Percentiles rank a stretch among this genome's conserved stretches.
Conservation (phyloP, 2,888 invertebrate species). For the Phoenoteleia sp. region DNA sequence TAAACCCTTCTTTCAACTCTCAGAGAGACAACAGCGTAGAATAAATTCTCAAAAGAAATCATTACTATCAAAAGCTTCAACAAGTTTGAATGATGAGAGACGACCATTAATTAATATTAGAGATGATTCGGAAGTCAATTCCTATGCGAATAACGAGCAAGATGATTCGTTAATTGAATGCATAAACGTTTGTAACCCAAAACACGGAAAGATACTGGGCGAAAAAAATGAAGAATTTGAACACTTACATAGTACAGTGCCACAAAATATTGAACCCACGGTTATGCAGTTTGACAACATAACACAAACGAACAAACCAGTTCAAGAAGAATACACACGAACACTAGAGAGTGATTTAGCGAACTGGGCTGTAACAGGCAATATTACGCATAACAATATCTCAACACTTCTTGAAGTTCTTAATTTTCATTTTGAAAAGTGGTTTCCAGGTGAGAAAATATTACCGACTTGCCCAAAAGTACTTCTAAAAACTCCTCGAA, state of each 20-base stretch:
- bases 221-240: background rate
- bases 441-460: background rate
- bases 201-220: background rate
- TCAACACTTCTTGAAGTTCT: background rate
- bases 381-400: background rate
- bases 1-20: background rate
- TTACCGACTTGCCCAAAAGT: background rate
- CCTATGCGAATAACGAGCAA: background rate
- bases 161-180: background rate
- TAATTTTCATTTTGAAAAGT: conserved; percentile 4
- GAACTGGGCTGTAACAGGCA: background rate
- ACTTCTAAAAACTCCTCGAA: conserved; percentile 24
- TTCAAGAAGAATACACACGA: background rate
- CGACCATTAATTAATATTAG: background rate
- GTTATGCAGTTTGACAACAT: no score
- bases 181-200: background rate
- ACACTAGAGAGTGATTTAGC: conserved; percentile 7
- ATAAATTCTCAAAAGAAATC: background rate
- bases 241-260: background rate
- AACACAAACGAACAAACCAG: background rate
- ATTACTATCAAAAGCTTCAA: background rate
- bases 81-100: background rate
- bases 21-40: background rate
- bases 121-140: background rate
- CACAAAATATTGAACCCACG: no score